Evolutionary conservation across 2,797 vertebrate genomes (phyloP).

Genomic region (Taeniopygia guttata): DNA sequence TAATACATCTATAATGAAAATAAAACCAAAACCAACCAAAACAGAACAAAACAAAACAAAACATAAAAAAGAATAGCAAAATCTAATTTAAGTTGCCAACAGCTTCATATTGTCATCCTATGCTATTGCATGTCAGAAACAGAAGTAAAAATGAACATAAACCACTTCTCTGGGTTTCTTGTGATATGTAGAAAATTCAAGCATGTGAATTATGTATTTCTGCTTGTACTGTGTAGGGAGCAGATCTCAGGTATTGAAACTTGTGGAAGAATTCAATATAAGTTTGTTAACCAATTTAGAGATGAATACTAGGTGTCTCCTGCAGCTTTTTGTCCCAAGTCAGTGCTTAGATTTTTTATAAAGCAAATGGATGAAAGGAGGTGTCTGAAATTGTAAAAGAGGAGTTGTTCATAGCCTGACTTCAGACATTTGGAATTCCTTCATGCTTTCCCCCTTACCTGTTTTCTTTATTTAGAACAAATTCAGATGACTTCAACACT

Average conservation of each 20-base stretch:
- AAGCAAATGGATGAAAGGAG: neutral
- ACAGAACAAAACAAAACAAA: accelerated
- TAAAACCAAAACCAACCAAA: accelerated
- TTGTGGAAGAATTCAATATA: neutral
- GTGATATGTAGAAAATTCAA: neutral
- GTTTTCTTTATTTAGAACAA: neutral
- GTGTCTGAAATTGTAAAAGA: neutral
- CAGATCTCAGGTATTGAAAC: neutral
- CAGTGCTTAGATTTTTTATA: neutral
- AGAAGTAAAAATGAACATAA: neutral
- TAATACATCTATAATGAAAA: neutral
- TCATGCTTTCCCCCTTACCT: neutral
- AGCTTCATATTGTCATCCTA: neutral
- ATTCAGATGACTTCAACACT: neutral
- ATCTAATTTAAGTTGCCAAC: neutral
- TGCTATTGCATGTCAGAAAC: neutral
- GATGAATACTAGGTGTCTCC: neutral
- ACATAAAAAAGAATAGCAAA: neutral
- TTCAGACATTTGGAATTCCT: neutral
- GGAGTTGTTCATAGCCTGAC: neutral
- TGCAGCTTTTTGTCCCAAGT: neutral
- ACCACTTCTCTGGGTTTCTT: accelerated
- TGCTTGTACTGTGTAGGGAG: neutral
- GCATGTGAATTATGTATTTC: neutral
- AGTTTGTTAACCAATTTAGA: neutral